phyloP scores from a whole-genome alignment of 2,113 vertebrate species.

The Gnathonemus echidnorhynchus region DNA sequence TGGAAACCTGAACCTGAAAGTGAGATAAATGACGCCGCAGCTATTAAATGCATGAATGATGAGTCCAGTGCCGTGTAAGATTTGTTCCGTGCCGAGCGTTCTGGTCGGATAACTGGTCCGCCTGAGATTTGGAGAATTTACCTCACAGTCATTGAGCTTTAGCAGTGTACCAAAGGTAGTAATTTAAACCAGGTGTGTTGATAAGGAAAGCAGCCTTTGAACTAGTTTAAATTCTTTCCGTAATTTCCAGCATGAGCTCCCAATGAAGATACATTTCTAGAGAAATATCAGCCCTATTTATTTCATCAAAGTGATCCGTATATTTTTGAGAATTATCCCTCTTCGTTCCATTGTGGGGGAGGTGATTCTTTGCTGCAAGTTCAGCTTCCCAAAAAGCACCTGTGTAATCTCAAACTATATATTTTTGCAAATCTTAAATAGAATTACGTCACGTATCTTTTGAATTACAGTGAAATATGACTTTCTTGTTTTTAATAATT shows the following conservation, averaged over 20 bases:
- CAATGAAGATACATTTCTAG: not conserved
- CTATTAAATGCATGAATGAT: not conserved
- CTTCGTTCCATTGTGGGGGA: not conserved
- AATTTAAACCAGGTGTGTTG: not conserved
- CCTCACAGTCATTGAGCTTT: not conserved
- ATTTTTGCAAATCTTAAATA: not conserved
- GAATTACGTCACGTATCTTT: not conserved
- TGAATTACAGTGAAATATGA: not conserved
- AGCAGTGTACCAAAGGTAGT: not conserved
- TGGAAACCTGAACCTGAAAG: not conserved
- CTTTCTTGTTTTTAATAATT: not conserved
- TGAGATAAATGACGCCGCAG: not conserved
- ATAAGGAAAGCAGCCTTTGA: not conserved
- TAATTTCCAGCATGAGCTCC: not conserved
- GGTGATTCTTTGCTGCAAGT: not conserved
- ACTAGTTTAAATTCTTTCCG: not conserved
- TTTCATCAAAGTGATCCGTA: not conserved
- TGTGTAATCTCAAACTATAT: not conserved
- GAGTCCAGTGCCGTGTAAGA: not conserved
- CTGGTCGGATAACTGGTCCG: not conserved
- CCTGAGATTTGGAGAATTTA: not conserved
- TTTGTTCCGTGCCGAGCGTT: not conserved
- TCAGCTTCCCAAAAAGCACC: not conserved
- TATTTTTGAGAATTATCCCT: not conserved
- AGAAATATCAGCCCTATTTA: not conserved